Base-by-base conservation (phyloP, 2,797 vertebrate species). In the Liasis olivaceus region DNA sequence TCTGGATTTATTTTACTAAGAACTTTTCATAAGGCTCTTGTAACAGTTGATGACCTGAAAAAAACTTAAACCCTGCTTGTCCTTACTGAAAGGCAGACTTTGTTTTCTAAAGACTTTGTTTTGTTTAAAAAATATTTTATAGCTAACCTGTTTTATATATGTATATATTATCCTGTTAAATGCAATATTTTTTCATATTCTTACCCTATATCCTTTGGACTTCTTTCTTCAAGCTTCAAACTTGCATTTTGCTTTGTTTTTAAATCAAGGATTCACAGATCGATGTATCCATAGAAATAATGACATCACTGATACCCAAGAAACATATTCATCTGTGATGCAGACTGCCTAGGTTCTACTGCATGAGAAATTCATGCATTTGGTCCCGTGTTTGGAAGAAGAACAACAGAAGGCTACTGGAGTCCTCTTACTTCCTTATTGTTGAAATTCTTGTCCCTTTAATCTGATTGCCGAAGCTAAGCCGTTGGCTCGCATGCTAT, bases 131-230 rank as follows among this genome's bases (percentile, higher is more conserved):
- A 89, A 63, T 28, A 14, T n/a, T 60, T 60, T 15, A 31, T 15
- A 28, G 51, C 84, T 5, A 15, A 12, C 9, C 63, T 81, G 13
- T 3, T 54, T 7, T 54, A 7, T 54, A 8, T 54, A 8, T 54
- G 8, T 54, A 51, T 51, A 51, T 51, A 51, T 51, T 51, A 5
- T 8, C 51, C 9, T n/a, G 62, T 89, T 59, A 94, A 90, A 89
- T 91, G 84, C 92, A 88, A 81, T 56, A 28, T 72, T 86, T 36
- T 9, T 59, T 89, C 95, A 91, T 93, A 22, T 90, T 90, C 97
- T 98, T 97, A 97, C 97, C 97, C 96, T 17, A 89, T 95, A 89
- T 95, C 93, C 93, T 94, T 81, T 63, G 94, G 51, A 66, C 92
- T 89, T 85, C 94, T 66, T 89, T 93, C 92, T 93, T 90, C 92